Evolutionary conservation across 2,113 vertebrate genomes (phyloP), one percentile per base, ranked within the genome.

Genomic region (Ibidorhyncha struthersii): DNA sequence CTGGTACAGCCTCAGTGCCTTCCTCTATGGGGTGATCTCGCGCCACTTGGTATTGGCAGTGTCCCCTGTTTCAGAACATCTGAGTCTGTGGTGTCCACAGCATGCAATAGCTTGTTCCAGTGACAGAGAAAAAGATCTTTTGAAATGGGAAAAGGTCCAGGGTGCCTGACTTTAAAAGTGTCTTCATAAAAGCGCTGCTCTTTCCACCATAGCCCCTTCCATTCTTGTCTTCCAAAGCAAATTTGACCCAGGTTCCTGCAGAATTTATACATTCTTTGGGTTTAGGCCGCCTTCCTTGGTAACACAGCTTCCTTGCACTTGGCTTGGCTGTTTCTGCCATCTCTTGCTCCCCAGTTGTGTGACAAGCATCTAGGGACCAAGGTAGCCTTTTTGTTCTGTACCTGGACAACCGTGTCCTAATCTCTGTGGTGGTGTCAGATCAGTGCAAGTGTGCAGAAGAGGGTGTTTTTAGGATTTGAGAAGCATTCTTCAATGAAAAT

Each of bases 1-100:
- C 29, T 21, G 12, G 21, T 29, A 43, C 40, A 74, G 32, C 15
- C 70, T 89, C n/a, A 62, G 2, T 0, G 0, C 5, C 25, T n/a
- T 82, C 40, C 9, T 65, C 4, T 4, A 2, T 9, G 12, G 19
- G 18, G 4, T 62, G 38, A 36, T 61, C 29, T 88, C 52, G 19
- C 3, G 2, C 8, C 61, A 7, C 32, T 55, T 58, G 27, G 7
- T 50, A 32, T 27, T 1, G 0, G 12, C 22, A 67, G 22, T 1
- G 0, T 41, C 7, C 25, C 10, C 3, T 9, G 0, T 76, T 84
- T 61, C 61, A 40, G 74, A 65, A 30, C 10, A 47, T 27, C 45
- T 92, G 49, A 47, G 25, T 38, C 50, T 65, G 15, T 49, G 36
- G 29, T 61, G 30, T n/a, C 25, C 1, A 4, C 23, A 84, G 36